Evolutionary conservation across 2,888 invertebrate genomes (phyloP).

Genomic region (Heterodera filipjevi): DNA sequence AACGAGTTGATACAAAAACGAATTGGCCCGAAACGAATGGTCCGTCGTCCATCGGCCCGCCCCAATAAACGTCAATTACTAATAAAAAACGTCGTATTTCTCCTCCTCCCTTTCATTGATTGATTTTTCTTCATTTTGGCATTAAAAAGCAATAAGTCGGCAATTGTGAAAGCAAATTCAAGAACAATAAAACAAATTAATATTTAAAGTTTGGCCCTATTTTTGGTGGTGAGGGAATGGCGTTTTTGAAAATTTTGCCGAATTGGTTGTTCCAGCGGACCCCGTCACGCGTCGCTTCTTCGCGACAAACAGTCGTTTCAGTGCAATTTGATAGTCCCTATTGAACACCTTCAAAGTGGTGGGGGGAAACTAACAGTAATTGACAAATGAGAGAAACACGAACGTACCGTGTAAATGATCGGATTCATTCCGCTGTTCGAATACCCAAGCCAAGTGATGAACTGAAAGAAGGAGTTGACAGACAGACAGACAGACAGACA

Average conservation of each 20-base stretch:
- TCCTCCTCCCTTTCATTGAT: no score
- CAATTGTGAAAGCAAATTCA: no score
- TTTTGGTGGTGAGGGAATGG: not conserved
- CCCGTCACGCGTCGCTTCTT: not conserved
- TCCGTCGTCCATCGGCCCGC: no score
- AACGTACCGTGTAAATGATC: slow-evolving; percentile 64
- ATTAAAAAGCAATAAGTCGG: no score
- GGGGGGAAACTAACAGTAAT: not conserved
- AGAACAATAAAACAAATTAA: no score
- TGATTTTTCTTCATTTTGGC: no score
- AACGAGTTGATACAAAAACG: no score
- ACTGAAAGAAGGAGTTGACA: slow-evolving; percentile 29
- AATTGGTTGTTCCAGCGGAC: not conserved
- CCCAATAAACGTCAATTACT: no score
- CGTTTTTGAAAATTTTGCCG: not conserved
- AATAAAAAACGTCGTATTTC: no score
- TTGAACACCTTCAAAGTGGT: slow-evolving; percentile 60
- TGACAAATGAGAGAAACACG: not conserved
- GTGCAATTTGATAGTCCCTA: slow-evolving; percentile 64
- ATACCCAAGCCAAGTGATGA: slow-evolving; percentile 65
- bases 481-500: not conserved
- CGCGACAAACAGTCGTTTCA: slow-evolving; percentile 58
- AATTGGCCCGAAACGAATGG: no score
- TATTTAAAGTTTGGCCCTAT: not conserved
- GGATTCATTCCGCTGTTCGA: slow-evolving; percentile 65